A percentile compares a stretch with the other conserved stretches of the same genome.
phyloP scores from a whole-genome alignment of 1,140 invertebrate genomes.

The Cydia pomonella region DNA sequence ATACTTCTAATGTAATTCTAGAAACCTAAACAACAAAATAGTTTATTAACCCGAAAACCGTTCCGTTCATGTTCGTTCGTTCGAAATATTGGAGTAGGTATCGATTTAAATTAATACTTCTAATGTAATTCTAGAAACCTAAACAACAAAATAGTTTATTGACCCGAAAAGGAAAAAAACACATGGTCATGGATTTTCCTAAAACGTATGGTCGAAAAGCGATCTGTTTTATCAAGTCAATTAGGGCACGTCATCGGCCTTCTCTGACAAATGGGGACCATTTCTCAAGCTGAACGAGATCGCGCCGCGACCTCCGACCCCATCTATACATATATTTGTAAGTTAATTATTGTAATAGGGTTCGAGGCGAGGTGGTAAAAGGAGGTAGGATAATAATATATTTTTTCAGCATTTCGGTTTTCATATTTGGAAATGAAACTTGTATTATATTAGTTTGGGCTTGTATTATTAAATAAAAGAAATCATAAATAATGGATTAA shows the following conservation, averaged over 20 bases:
- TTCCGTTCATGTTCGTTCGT: too few species aligned
- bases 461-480: too few species aligned
- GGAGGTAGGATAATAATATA: background rate
- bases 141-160: background rate
- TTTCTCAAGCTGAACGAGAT: conserved; percentile 56
- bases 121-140: too few species aligned
- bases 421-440: too few species aligned
- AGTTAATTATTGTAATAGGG: conserved; percentile 34
- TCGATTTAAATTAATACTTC: too few species aligned
- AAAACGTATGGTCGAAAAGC: conserved; percentile 1
- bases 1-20: too few species aligned
- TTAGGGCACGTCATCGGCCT: conserved; percentile 7
- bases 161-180: background rate
- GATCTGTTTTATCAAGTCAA: conserved; percentile 32
- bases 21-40: background rate
- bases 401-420: too few species aligned
- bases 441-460: too few species aligned
- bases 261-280: conserved; percentile 51
- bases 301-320: conserved; percentile 33
- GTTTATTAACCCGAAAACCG: background rate
- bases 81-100: too few species aligned
- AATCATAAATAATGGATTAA: too few species aligned
- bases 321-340: conserved; percentile 29
- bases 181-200: background rate
- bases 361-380: background rate